phyloP scores from a whole-genome alignment of 2,888 invertebrate genomes.

The Sphinx pinastri region DNA sequence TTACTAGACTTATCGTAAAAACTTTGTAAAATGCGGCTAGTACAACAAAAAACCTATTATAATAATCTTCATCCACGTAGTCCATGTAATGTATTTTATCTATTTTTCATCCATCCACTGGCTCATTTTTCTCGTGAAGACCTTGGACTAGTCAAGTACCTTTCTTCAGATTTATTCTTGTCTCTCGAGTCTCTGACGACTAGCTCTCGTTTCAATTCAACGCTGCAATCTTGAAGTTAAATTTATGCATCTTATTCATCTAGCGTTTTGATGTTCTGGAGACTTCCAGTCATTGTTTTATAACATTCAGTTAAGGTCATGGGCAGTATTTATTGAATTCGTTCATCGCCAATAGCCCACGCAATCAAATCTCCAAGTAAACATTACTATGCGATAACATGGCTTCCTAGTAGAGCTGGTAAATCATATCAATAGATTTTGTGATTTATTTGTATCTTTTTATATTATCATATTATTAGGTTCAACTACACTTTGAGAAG shows the following conservation, averaged over 20 bases:
- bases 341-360: slow-evolving; percentile 4
- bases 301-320: slow-evolving; percentile 3
- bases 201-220: background rate
- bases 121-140: background rate
- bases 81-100: too few species aligned
- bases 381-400: background rate
- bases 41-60: too few species aligned
- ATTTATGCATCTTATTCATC: background rate
- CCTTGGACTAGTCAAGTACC: background rate
- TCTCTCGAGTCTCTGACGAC: slow-evolving; percentile 1
- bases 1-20: background rate
- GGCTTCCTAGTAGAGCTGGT: too few species aligned
- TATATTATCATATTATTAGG: too few species aligned
- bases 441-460: background rate
- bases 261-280: background rate
- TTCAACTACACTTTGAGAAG: background rate
- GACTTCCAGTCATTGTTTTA: slow-evolving; percentile 1
- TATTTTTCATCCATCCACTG: too few species aligned
- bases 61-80: too few species aligned
- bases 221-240: background rate
- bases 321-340: background rate
- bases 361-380: background rate
- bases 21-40: too few species aligned
- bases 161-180: background rate
- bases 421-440: background rate